Conservation (phyloP, 2,888 invertebrate species). For the Masnerella sp. region DNA sequence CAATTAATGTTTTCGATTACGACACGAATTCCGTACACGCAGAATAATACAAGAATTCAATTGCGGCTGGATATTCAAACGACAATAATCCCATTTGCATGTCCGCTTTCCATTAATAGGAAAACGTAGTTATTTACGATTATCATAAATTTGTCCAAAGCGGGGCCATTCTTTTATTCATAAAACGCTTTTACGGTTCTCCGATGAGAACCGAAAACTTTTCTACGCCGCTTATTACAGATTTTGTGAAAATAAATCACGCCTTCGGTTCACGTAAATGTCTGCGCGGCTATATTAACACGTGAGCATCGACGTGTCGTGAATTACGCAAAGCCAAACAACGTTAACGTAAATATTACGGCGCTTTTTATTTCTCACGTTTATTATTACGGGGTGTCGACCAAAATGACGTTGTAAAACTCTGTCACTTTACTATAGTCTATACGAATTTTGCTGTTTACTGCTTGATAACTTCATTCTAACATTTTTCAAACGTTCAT, state of each 20-base stretch:
- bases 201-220: conserved; percentile 13
- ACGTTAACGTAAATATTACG: conserved; percentile 22
- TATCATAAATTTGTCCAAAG: conserved; percentile 31
- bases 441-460: too few relatives aligned
- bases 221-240: conserved; percentile 3
- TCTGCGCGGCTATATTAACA: conserved; percentile 18
- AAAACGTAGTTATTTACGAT: conserved; percentile 29
- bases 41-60: conserved; percentile 1
- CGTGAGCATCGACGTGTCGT: neutral
- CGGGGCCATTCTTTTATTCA: conserved; percentile 7
- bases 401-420: conserved; percentile 4
- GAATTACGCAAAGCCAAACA: conserved; percentile 20
- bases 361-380: neutral
- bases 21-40: conserved; percentile 17
- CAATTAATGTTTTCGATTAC: conserved; percentile 14
- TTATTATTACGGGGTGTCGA: neutral
- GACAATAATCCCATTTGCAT: conserved; percentile 38
- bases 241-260: conserved; percentile 23
- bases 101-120: conserved; percentile 28
- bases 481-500: too few relatives aligned
- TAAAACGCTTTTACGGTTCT: conserved; percentile 26
- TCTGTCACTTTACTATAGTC: too few relatives aligned
- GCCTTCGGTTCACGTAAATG: conserved; percentile 16
- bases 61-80: conserved; percentile 18
- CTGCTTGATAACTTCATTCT: too few relatives aligned